A percentile compares a stretch with the other conserved stretches of the same genome.
These are phyloP conservation scores for Eristalis pertinax DNA, from an alignment of 2,888 invertebrate species.

Conservation along the genomic window DNA sequence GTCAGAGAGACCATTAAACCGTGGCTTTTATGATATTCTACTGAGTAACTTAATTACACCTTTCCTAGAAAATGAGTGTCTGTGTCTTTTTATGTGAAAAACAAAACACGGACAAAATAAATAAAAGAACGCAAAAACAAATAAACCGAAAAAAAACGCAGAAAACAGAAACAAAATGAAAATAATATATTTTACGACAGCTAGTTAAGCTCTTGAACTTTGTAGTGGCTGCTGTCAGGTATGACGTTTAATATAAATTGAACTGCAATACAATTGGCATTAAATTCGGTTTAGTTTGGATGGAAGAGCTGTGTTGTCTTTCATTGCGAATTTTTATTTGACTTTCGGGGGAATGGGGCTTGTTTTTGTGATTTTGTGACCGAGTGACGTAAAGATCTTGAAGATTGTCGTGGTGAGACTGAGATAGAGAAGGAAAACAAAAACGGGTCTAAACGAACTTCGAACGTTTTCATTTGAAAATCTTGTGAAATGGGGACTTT, in stretches of 20 bases:
- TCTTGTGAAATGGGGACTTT: too few species aligned
- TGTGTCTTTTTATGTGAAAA: conserved; percentile 8
- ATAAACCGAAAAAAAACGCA: neutral
- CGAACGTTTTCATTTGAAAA: neutral
- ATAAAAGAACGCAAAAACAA: neutral
- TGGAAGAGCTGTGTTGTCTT: neutral
- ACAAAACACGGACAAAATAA: too few species aligned
- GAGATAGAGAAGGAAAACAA: too few species aligned
- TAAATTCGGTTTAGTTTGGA: neutral
- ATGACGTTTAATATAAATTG: neutral
- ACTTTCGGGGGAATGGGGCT: neutral
- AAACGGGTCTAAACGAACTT: too few species aligned
- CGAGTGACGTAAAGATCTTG: neutral
- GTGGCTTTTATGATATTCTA: neutral
- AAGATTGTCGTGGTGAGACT: too few species aligned
- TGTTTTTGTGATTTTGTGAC: neutral
- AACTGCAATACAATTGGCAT: neutral
- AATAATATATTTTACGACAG: neutral
- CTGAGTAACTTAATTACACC: conserved; percentile 15
- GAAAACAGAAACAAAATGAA: neutral
- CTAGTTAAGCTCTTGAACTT: conserved; percentile 4
- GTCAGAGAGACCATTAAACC: conserved; percentile 7
- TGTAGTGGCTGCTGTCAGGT: conserved; percentile 6
- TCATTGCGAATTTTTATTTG: neutral
- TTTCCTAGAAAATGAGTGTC: conserved; percentile 2